These are phyloP conservation scores for Dendrocopos noguchii DNA, from an alignment of 2,113 vertebrate species.

Conservation along the genomic window DNA sequence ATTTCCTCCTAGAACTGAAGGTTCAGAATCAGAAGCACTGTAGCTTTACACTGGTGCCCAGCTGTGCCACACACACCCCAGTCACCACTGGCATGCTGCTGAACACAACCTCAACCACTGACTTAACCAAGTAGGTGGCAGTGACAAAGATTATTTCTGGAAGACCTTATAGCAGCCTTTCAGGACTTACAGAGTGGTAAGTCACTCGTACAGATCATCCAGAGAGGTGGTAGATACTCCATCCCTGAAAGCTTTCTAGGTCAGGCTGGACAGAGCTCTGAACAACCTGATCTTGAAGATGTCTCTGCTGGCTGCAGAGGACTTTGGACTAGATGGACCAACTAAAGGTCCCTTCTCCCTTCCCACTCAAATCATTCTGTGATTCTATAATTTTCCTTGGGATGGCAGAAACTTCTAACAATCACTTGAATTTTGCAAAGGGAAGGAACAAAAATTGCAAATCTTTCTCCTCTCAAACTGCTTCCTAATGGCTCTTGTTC, in stretches of 20 bases:
- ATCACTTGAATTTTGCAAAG: neutral
- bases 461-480: neutral
- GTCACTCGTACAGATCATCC: too few species aligned
- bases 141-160: neutral
- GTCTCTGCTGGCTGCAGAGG: too few species aligned
- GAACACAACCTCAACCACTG: rapidly evolving
- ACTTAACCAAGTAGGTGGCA: neutral
- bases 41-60: rapidly evolving
- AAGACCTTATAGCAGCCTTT: neutral
- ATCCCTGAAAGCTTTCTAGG: too few species aligned
- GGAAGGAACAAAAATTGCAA: neutral
- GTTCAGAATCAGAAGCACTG: rapidly evolving
- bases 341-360: neutral
- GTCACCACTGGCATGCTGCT: neutral
- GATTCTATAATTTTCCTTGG: neutral
- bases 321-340: too few species aligned
- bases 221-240: too few species aligned
- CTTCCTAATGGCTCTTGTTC: neutral
- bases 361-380: neutral
- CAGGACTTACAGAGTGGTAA: too few species aligned
- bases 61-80: rapidly evolving
- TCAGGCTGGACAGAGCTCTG: too few species aligned
- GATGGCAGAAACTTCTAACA: neutral
- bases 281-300: too few species aligned
- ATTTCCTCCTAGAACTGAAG: neutral